Percentiles rank a stretch among this genome's conserved stretches.
Conservation (phyloP, 2,888 invertebrate genomes). For the Eucera pruinosa region DNA sequence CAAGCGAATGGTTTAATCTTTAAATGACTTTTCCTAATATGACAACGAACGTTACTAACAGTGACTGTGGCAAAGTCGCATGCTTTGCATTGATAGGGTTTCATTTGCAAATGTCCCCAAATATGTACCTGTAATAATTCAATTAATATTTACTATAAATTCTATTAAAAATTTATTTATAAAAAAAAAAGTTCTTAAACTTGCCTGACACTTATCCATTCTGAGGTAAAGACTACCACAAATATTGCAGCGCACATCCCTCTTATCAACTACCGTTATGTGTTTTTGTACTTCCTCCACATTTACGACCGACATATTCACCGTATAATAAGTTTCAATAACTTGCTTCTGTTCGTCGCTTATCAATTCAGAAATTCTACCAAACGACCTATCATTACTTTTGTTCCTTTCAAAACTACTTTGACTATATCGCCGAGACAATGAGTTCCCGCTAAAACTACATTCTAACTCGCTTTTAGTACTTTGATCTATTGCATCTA, state of each 20-base stretch:
- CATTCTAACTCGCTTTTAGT: not conserved
- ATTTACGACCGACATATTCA: conserved; percentile 74
- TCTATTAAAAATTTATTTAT: not conserved
- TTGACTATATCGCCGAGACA: not conserved
- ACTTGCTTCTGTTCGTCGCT: conserved; percentile 74
- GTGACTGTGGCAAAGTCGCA: conserved; percentile 78
- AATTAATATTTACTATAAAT: not conserved
- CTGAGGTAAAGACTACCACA: conserved; percentile 72
- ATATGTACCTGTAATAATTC: conserved; percentile 73
- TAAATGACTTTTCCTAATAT: conserved; percentile 79
- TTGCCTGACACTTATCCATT: conserved; percentile 77
- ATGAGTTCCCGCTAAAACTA: not conserved
- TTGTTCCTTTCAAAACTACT: conserved; percentile 20
- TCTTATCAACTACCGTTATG: conserved; percentile 66
- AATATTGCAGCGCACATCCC: conserved; percentile 73
- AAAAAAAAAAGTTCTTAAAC: not conserved
- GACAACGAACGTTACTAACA: conserved; percentile 77
- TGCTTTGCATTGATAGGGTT: conserved; percentile 75
- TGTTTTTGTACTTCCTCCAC: conserved; percentile 67
- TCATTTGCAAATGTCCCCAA: conserved; percentile 79
- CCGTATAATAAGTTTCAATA: conserved; percentile 74
- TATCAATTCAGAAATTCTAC: conserved; percentile 77
- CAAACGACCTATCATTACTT: conserved; percentile 61
- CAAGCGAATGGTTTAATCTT: conserved; percentile 79
- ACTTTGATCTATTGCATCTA: not conserved